phyloP scores from a whole-genome alignment of 2,113 vertebrate genomes.

The Barbus barbus region DNA sequence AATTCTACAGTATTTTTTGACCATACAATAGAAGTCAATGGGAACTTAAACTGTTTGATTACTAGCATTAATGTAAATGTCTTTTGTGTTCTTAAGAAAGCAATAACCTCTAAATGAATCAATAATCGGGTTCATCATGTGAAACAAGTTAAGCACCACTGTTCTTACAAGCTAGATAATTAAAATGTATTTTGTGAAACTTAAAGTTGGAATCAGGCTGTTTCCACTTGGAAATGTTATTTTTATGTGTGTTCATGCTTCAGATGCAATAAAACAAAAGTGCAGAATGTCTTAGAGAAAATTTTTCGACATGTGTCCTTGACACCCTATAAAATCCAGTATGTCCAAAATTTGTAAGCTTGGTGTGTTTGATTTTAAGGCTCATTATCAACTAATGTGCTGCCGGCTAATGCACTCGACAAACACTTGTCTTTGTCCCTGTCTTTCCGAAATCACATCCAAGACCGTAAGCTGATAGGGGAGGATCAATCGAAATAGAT shows the following conservation, averaged over 20 bases:
- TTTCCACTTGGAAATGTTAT: background rate
- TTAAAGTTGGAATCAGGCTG: too few species aligned
- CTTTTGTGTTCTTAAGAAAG: too few species aligned
- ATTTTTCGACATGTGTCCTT: background rate
- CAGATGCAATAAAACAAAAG: background rate
- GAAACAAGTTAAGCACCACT: too few species aligned
- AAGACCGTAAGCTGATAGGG: constrained; percentile 22
- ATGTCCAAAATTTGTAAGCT: background rate
- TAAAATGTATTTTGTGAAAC: too few species aligned
- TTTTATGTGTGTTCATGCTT: background rate
- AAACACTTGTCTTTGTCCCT: background rate
- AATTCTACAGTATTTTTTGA: too few species aligned
- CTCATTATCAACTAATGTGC: constrained; percentile 3
- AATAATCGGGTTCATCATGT: too few species aligned
- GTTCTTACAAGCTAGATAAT: too few species aligned
- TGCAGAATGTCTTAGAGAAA: background rate
- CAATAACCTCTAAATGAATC: too few species aligned
- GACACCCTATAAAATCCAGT: background rate
- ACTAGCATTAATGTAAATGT: too few species aligned
- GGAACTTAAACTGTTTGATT: too few species aligned
- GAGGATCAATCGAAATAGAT: constrained; percentile 73
- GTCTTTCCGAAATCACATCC: constrained; percentile 14
- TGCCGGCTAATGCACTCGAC: background rate
- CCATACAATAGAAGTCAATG: too few species aligned
- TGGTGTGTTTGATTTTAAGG: background rate